These are phyloP conservation scores for Odontophorus gujanensis DNA, from an alignment of 2,113 vertebrate species.

Conservation along the genomic window DNA sequence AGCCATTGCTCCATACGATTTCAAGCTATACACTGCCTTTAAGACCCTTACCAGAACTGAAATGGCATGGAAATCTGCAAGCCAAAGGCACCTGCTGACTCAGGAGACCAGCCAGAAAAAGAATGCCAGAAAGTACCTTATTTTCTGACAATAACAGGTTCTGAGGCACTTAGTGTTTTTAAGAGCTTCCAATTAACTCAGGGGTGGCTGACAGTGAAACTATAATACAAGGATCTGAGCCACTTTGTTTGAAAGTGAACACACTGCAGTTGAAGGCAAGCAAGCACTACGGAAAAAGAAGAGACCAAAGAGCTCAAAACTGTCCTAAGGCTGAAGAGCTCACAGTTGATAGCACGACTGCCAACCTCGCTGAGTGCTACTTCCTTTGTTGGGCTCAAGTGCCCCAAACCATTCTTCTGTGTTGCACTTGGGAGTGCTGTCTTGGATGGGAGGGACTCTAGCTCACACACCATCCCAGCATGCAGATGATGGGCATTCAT, in stretches of 20 bases:
- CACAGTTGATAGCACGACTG: not conserved
- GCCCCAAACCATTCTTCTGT: not conserved
- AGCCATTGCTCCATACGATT: not conserved
- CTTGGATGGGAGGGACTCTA: not conserved
- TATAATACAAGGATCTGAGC: not conserved
- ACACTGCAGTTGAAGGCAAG: not conserved
- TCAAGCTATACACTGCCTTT: not conserved
- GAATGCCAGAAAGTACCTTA: not conserved
- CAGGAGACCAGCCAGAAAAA: not conserved
- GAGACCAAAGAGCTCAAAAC: not conserved
- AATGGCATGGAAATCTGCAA: not conserved
- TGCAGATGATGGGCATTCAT: rapidly evolving
- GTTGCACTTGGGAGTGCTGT: rapidly evolving
- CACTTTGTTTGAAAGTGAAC: not conserved
- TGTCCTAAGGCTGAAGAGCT: not conserved
- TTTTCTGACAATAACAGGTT: not conserved
- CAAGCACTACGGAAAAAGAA: not conserved
- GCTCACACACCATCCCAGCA: not conserved
- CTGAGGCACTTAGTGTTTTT: not conserved
- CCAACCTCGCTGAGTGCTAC: rapidly evolving
- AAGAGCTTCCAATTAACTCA: not conserved
- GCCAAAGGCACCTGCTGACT: not conserved
- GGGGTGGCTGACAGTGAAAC: not conserved
- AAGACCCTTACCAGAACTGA: not conserved
- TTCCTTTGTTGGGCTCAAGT: rapidly evolving